Evolutionary conservation across 2,113 vertebrate species (phyloP), one percentile per base, ranked within the genome.

Genomic region (Aegotheles bennettii): DNA sequence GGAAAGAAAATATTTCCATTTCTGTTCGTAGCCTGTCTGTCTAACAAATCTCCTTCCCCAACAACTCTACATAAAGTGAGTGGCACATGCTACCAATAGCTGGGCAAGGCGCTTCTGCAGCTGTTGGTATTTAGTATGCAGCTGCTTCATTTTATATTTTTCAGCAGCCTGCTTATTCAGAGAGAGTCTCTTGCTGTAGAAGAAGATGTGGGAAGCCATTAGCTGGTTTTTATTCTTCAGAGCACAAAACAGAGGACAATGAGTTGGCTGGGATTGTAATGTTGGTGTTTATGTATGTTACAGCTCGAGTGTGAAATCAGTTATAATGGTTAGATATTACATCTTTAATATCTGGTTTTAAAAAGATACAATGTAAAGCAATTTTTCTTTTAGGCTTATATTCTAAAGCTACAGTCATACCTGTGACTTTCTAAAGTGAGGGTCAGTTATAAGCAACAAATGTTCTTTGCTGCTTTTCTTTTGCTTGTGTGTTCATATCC

Each of bases 71-170:
- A 59, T 57, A 61, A 90, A 95, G 38, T 59, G 67, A 92, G 51
- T 68, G 40, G 51, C 79, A 81, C 1, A 0, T 71, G 33, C 12
- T 60, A 63, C 67, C 38, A 53, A 50, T 26, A 40, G 70, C 82
- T 93, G 43, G 6, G 64, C 59, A 81, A 88, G 75, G 47, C 50
- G 2, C 35, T 93, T 81, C 60, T 90, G 92, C 95, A 96, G 92
- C 95, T 96, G 95, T 77, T 88, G 56, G n/a, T 38, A 81, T 94
- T 96, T 84, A 95, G 69, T 20, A 86, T 56, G 85, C 92, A 94
- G 90, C 93, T 95, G 95, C 90, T 84, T 89, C 79, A 90, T 90
- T 90, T 96, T 86, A 7, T 64, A 47, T 93, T 88, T 96, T 94
- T 54, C 59, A 88, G 42, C 82, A 93, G 82, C 25, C 50, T 89